phyloP scores from a whole-genome alignment of 64 coral and sea anemone genomes.

The Acropora yongei region DNA sequence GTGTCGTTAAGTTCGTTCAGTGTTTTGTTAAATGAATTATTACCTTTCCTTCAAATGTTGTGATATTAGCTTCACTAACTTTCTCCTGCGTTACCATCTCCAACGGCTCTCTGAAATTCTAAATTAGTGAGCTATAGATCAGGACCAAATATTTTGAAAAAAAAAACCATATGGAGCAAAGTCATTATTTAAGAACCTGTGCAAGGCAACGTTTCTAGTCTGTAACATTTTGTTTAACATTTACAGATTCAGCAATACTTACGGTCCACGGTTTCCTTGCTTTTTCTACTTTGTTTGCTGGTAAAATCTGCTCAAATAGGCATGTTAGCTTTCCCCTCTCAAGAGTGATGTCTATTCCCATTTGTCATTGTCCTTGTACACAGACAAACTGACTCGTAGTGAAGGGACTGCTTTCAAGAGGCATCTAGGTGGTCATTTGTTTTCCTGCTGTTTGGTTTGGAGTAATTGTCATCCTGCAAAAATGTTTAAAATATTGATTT shows the following conservation, averaged over 20 bases:
- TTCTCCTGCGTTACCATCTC: constrained; percentile 1
- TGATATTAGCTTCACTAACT: constrained; percentile 5
- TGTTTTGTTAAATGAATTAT: background rate
- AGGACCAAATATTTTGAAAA: constrained; percentile 8
- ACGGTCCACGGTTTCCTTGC: constrained; percentile 4
- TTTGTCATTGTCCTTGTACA: constrained; percentile 38
- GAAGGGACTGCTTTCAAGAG: constrained; percentile 2
- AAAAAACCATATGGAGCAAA: background rate
- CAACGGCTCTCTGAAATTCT: constrained; percentile 16
- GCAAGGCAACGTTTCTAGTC: background rate
- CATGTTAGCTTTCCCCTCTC: constrained; percentile 6
- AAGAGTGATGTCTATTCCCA: constrained; percentile 42
- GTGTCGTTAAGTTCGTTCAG: background rate
- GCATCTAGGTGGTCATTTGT: constrained; percentile 22
- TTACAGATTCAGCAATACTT: background rate
- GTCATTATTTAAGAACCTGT: background rate
- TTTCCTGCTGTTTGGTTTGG: constrained; percentile 1
- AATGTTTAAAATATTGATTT: background rate
- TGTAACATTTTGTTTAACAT: background rate
- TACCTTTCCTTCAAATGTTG: constrained; percentile 1
- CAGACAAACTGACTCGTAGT: background rate
- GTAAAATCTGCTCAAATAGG: constrained; percentile 12
- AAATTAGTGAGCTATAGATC: background rate
- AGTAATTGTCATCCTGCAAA: constrained; percentile 23
- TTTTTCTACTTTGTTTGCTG: background rate